Evolutionary conservation across 1,140 invertebrate genomes (phyloP).

Genomic region (Calephelis nemesis): DNA sequence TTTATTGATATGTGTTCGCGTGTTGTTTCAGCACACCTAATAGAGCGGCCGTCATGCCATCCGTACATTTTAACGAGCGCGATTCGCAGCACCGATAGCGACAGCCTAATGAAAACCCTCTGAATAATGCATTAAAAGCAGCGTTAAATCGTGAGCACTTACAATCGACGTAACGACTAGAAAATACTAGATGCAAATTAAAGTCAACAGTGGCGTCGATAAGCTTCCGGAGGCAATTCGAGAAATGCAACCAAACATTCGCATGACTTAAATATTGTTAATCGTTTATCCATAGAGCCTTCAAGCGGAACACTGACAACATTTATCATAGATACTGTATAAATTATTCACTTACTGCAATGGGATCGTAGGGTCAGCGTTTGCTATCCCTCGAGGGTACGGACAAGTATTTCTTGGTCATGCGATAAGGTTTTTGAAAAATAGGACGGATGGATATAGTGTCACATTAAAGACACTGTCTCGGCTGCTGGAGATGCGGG

Average conservation of each 20-base stretch:
- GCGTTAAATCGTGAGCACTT: conserved; percentile 77
- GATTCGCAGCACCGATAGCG: conserved; percentile 69
- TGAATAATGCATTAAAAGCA: conserved; percentile 78
- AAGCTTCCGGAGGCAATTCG: conserved; percentile 61
- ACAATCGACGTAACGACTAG: conserved; percentile 66
- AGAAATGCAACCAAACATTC: conserved; percentile 52
- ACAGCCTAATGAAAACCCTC: conserved; percentile 75
- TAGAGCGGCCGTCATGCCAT: conserved; percentile 75
- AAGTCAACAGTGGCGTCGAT: conserved; percentile 66
- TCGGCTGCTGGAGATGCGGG: conserved; percentile 39
- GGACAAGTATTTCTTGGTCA: conserved; percentile 13
- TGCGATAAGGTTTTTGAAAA: conserved; percentile 16
- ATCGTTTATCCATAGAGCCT: conserved; percentile 34
- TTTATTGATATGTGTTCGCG: conserved; percentile 43
- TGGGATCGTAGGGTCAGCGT: conserved; percentile 19
- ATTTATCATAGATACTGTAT: conserved; percentile 20
- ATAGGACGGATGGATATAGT: conserved; percentile 29
- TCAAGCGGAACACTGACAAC: conserved; percentile 13
- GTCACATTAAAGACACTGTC: conserved; percentile 24
- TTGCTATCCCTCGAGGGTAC: background rate
- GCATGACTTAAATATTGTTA: conserved; percentile 43
- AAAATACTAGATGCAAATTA: conserved; percentile 75
- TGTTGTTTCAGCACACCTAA: conserved; percentile 50
- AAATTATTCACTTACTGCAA: conserved; percentile 20
- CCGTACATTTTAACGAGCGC: conserved; percentile 75